Evolutionary conservation across 2,797 vertebrate species (phyloP).

Genomic region (Gastrophryne carolinensis): DNA sequence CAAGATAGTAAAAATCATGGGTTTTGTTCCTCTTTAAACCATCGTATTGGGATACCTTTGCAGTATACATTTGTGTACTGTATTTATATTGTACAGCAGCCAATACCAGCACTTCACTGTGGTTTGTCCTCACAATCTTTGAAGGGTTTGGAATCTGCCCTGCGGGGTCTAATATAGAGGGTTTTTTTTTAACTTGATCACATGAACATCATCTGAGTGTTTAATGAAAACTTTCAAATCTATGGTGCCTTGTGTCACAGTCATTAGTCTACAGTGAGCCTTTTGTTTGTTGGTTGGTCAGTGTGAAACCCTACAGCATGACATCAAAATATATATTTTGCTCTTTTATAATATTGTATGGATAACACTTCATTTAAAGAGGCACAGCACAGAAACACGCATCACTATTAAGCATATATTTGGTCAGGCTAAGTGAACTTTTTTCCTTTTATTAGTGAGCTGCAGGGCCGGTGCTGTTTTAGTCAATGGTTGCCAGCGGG

Average conservation of each 20-base stretch:
- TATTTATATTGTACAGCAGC: not conserved
- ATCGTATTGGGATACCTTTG: too few species aligned
- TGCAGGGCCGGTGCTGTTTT: too few species aligned
- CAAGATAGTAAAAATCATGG: too few species aligned
- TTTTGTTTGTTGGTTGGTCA: slow-evolving; percentile 7
- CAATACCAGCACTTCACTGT: not conserved
- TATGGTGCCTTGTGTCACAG: slow-evolving; percentile 13
- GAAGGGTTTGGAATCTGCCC: slow-evolving; percentile 22
- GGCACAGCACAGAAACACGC: not conserved
- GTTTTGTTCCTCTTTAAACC: too few species aligned
- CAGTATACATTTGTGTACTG: too few species aligned
- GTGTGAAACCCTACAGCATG: slow-evolving; percentile 14
- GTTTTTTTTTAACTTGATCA: slow-evolving; percentile 45
- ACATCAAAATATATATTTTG: slow-evolving; percentile 8
- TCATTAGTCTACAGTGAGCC: not conserved
- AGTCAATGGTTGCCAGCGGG: too few species aligned
- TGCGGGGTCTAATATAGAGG: slow-evolving; percentile 16
- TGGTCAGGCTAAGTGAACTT: not conserved
- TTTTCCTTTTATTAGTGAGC: not conserved
- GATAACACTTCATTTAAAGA: too few species aligned
- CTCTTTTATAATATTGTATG: too few species aligned
- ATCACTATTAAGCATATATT: not conserved
- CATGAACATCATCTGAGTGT: slow-evolving; percentile 42
- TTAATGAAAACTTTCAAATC: not conserved
- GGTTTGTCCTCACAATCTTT: not conserved